These are phyloP conservation scores for Bursaphelenchus mucronatus DNA, from an alignment of 1,140 invertebrate genomes.

Conservation along the genomic window DNA sequence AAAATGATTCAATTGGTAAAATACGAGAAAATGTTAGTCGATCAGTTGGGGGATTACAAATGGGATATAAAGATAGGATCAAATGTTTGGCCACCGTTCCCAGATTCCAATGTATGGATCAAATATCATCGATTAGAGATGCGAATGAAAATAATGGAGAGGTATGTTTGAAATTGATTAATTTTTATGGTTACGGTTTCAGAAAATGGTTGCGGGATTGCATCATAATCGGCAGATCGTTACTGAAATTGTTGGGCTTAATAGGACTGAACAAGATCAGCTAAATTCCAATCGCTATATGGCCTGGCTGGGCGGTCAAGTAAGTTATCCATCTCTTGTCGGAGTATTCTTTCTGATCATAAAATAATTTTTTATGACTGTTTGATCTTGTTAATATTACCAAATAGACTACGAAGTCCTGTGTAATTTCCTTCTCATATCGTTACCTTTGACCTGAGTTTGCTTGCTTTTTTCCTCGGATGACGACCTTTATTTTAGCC, in stretches of 20 bases:
- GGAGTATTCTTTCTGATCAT: conserved; percentile 6
- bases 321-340: conserved; percentile 4
- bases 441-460: too few species aligned
- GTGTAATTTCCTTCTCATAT: background rate
- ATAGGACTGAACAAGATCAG: conserved; percentile 37
- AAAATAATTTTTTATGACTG: conserved; percentile 20
- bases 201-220: conserved; percentile 17
- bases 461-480: too few species aligned
- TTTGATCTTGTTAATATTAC: conserved; percentile 4
- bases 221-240: conserved; percentile 29
- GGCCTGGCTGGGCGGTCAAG: conserved; percentile 40
- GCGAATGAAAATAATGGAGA: conserved; percentile 19
- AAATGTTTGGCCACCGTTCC: conserved; percentile 28
- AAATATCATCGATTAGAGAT: conserved; percentile 30
- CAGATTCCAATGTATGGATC: conserved; percentile 31
- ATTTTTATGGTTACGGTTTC: conserved; percentile 2
- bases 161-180: conserved; percentile 1
- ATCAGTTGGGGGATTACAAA: conserved; percentile 32
- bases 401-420: too few species aligned
- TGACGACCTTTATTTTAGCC: too few species aligned
- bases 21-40: conserved; percentile 22
- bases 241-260: conserved; percentile 34
- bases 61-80: conserved; percentile 26
- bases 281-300: conserved; percentile 41
- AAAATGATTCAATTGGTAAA: conserved; percentile 31